Evolutionary conservation across 2,888 invertebrate species (phyloP).

Genomic region (Stenurella melanura): DNA sequence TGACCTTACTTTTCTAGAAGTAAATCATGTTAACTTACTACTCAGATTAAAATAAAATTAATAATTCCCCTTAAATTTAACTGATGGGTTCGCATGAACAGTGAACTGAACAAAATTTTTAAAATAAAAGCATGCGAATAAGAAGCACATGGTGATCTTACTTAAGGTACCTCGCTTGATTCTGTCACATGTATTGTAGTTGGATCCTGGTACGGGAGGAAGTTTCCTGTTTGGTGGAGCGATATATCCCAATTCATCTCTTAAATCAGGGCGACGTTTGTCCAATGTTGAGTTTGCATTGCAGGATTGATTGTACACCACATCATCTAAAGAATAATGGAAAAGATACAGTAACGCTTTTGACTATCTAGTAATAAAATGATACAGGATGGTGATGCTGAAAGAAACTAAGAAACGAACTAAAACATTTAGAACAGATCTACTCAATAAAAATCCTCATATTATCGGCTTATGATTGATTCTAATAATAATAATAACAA

Average conservation of each 20-base stretch:
- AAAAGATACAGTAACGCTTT: neutral
- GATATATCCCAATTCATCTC: conserved; percentile 94
- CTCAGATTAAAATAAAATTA: neutral
- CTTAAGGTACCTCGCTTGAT: conserved; percentile 96
- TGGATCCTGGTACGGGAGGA: conserved; percentile 93
- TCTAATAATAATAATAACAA: too few relatives aligned
- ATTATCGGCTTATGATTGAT: neutral
- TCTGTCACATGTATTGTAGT: conserved; percentile 95
- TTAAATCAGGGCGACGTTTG: conserved; percentile 87
- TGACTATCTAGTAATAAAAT: neutral
- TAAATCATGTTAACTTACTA: neutral
- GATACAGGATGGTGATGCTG: conserved; percentile 22
- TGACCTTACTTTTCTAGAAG: neutral
- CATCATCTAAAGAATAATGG: conserved; percentile 81
- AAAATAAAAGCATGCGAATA: conserved; percentile 45
- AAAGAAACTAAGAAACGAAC: neutral
- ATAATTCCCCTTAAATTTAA: conserved; percentile 15
- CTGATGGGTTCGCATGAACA: conserved; percentile 40
- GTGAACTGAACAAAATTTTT: conserved; percentile 35
- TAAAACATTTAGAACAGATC: neutral
- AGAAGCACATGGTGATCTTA: conserved; percentile 75
- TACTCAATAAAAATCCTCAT: neutral
- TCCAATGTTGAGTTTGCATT: conserved; percentile 82
- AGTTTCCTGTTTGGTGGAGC: conserved; percentile 94
- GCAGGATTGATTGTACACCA: conserved; percentile 89